Conservation (phyloP, 1,140 invertebrate genomes). For the Batillaria attramentaria region DNA sequence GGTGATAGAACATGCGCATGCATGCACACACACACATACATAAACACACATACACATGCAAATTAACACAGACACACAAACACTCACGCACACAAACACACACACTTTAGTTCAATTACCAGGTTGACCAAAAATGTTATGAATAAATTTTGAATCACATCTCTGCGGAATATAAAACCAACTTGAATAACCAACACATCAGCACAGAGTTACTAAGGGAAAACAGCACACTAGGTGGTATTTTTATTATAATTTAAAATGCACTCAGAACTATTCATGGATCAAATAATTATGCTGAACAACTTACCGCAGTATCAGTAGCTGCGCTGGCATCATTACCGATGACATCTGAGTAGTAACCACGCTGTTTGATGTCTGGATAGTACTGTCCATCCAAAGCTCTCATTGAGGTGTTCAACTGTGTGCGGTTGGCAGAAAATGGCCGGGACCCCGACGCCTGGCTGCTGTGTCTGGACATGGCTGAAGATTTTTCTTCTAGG, state of each 20-base stretch:
- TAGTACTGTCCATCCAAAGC: conserved; percentile 58
- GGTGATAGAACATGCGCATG: conserved; percentile 17
- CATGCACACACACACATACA: conserved; percentile 27
- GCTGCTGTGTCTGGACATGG: conserved; percentile 17
- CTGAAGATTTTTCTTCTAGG: not conserved
- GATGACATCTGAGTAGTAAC: conserved; percentile 71
- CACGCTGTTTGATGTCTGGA: conserved; percentile 70
- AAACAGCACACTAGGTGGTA: too few relatives aligned
- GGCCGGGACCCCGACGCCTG: conserved; percentile 53
- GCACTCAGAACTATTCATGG: too few relatives aligned
- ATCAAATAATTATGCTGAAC: too few relatives aligned
- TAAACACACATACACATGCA: conserved; percentile 12
- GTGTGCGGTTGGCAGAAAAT: conserved; percentile 60
- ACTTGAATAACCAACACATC: too few relatives aligned
- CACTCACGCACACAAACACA: too few relatives aligned
- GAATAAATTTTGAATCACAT: too few relatives aligned
- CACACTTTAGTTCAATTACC: too few relatives aligned
- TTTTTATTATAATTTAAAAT: too few relatives aligned
- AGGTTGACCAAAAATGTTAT: too few relatives aligned
- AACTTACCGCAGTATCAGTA: conserved; percentile 49
- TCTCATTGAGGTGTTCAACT: conserved; percentile 34
- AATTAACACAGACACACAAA: not conserved
- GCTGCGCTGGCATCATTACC: conserved; percentile 52
- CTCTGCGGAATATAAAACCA: too few relatives aligned
- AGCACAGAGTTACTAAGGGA: too few relatives aligned